Evolutionary conservation across 2,797 vertebrate genomes (phyloP), one percentile per base, ranked within the genome.

Genomic region (Columba guinea): DNA sequence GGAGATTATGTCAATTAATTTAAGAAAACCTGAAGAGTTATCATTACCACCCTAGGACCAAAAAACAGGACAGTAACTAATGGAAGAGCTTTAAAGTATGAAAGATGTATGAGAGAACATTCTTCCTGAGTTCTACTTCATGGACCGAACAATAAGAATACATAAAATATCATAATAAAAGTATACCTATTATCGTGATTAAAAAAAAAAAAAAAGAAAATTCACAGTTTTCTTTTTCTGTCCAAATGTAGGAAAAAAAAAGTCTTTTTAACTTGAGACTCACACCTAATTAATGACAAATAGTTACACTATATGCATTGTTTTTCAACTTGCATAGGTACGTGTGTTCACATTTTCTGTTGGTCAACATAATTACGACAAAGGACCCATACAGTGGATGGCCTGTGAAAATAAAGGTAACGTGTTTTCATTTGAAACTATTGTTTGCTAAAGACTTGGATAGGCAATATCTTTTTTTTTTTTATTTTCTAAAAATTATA

Each of bases 371-470:
- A 99, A 99, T 97, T 99, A 99, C 64, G 99, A 99, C 92, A 99
- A 99, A 95, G 98, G 99, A 96, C 99, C 99, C 73, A 99, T 99
- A 97, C 99, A 99, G 90, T 99, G 99, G 99, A 99, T 99, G 99
- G 99, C 99, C 70, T 99, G 99, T 93, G 98, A 98, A 95, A 99
- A 99, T 96, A 99, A 99, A 99, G 99, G 99, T 99, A 98, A 30
- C 20, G 46, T 39, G 32, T 49, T 64, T 65, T 46, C 28, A 17
- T 93, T 62, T 88, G 16, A 69, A 35, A 32, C 16, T 65, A 5
- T 49, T 68, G 21, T 74, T 92, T 53, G 17, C 35, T 55, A 34
- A 10, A 58, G 7, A 5, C 83, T 81, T 71, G 21, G 55, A 24
- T 19, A 21, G 37, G 13, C 8, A 15, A 44, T 63, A 41, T 20